These are phyloP conservation scores for Myotis yumanensis DNA, from an alignment of 2,113 vertebrate genomes.

Conservation along the genomic window DNA sequence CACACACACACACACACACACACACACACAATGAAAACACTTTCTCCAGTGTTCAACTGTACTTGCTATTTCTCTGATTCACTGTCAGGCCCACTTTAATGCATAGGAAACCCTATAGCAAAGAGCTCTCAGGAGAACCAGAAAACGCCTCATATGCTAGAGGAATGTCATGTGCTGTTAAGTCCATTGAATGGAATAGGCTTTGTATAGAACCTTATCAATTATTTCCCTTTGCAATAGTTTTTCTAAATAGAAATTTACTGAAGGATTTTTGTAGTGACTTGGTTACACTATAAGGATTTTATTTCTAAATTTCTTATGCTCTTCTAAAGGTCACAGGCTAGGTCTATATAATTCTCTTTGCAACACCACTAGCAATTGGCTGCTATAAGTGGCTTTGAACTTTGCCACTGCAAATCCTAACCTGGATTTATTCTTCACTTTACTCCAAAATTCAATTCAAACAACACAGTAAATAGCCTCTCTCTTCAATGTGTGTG, in stretches of 20 bases:
- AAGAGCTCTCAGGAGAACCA: not conserved
- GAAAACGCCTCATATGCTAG: not conserved
- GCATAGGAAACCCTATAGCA: not conserved
- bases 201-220: not conserved
- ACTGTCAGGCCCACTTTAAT: not conserved
- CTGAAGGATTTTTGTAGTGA: conserved; percentile 35
- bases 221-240: not conserved
- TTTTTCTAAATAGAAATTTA: conserved; percentile 37
- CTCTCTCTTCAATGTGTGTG: not conserved
- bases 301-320: conserved; percentile 34
- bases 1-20: not conserved
- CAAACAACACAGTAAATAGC: conserved; percentile 14
- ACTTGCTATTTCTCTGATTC: not conserved
- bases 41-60: not conserved
- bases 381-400: conserved; percentile 47
- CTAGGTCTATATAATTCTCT: conserved; percentile 4
- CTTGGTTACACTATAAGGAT: not conserved
- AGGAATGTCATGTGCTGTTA: not conserved
- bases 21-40: conserved; percentile 19
- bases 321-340: conserved; percentile 52
- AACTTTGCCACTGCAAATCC: conserved; percentile 20
- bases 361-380: not conserved
- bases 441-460: conserved; percentile 52
- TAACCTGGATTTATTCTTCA: conserved; percentile 25
- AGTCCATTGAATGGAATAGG: not conserved